These are phyloP conservation scores for Enteromius unitaeniatus DNA, from an alignment of 2,797 vertebrate genomes.

Conservation along the genomic window DNA sequence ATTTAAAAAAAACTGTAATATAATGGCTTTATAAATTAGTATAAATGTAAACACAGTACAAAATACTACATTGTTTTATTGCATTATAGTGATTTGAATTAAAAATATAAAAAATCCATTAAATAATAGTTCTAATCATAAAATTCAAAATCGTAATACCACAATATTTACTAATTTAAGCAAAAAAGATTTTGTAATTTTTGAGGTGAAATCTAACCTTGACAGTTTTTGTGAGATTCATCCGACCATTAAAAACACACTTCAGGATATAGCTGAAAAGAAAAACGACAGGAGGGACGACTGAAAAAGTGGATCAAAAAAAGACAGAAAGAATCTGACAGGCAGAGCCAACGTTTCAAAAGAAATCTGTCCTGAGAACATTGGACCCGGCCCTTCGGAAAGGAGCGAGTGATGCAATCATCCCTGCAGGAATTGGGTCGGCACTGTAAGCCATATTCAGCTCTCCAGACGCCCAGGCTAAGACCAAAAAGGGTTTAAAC, in stretches of 20 bases:
- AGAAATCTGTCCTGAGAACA: constrained; percentile 79
- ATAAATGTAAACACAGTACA: background rate
- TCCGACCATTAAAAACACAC: constrained; percentile 17
- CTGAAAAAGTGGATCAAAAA: constrained; percentile 46
- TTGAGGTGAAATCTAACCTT: background rate
- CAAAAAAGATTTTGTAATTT: background rate
- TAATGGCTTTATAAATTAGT: background rate
- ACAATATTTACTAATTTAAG: background rate
- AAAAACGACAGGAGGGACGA: constrained; percentile 29
- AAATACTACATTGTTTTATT: background rate
- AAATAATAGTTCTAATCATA: background rate
- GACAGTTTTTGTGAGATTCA: constrained; percentile 2
- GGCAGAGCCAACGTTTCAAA: constrained; percentile 70
- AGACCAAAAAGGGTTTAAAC: constrained; percentile 73
- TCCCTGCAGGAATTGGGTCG: constrained; percentile 77
- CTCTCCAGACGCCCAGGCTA: constrained; percentile 76
- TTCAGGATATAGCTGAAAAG: constrained; percentile 27
- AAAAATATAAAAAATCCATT: too few species aligned
- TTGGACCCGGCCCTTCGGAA: constrained; percentile 77
- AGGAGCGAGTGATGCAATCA: constrained; percentile 76
- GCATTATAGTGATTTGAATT: background rate
- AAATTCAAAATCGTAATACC: background rate
- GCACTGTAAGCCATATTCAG: constrained; percentile 71
- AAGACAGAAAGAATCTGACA: constrained; percentile 50
- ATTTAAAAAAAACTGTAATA: background rate